A percentile compares a stretch with the other conserved stretches of the same genome.
Conservation (phyloP, 2,113 vertebrate species). For the Australoheros scitulus region DNA sequence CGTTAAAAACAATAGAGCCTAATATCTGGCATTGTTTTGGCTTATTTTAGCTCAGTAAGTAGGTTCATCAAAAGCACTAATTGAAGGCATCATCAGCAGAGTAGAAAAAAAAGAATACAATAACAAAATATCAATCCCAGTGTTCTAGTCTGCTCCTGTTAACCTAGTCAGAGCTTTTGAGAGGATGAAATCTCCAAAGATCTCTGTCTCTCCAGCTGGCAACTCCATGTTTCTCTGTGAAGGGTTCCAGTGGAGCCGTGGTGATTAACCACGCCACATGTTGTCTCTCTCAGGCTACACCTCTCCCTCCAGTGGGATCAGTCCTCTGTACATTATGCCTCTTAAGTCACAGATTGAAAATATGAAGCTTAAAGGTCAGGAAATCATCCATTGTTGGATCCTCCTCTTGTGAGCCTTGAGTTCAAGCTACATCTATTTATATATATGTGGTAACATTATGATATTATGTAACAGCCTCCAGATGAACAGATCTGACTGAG, state of each 20-base stretch:
- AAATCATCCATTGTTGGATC: neutral
- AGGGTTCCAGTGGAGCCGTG: slow-evolving; percentile 48
- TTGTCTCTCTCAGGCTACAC: slow-evolving; percentile 50
- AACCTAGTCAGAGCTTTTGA: slow-evolving; percentile 64
- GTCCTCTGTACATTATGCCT: slow-evolving; percentile 37
- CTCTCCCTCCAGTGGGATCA: slow-evolving; percentile 13
- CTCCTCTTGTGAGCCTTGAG: neutral
- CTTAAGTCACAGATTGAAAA: slow-evolving; percentile 18
- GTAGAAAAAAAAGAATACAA: neutral
- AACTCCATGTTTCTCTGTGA: slow-evolving; percentile 54
- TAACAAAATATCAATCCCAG: neutral
- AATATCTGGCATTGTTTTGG: neutral
- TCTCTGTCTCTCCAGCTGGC: slow-evolving; percentile 60
- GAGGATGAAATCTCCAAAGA: slow-evolving; percentile 66
- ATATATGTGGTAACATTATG: slow-evolving; percentile 23
- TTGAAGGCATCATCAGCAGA: neutral
- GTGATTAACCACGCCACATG: slow-evolving; percentile 69
- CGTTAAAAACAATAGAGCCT: too few relatives aligned
- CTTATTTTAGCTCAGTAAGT: neutral
- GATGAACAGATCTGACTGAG: slow-evolving; percentile 20
- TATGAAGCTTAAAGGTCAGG: neutral
- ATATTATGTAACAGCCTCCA: slow-evolving; percentile 38
- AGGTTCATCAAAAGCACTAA: neutral
- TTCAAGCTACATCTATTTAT: slow-evolving; percentile 23
- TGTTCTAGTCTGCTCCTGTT: slow-evolving; percentile 24